Percentiles rank a stretch among this genome's conserved stretches.
Evolutionary conservation across 2,113 vertebrate genomes (phyloP).

Genomic region (Cebidichthys violaceus): DNA sequence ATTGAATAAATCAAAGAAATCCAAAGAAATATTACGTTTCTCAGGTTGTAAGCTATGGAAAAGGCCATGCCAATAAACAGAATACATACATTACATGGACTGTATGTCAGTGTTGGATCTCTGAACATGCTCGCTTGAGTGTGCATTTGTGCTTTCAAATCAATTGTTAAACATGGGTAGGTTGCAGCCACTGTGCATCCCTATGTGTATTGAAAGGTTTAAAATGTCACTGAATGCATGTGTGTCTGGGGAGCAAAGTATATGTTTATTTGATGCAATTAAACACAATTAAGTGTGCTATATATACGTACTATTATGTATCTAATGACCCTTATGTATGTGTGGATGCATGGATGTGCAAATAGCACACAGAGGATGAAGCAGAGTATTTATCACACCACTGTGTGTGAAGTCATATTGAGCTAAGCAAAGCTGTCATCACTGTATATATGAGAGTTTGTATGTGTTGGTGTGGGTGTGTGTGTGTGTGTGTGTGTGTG

Average conservation of each 20-base stretch:
- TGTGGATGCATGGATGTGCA: constrained; percentile 50
- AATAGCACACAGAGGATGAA: constrained; percentile 36
- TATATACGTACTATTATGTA: constrained; percentile 20
- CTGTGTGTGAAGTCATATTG: constrained; percentile 40
- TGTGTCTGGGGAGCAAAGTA: neutral
- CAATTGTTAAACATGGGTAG: neutral
- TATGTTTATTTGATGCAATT: constrained; percentile 26
- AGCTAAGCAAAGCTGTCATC: constrained; percentile 48
- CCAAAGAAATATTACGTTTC: neutral
- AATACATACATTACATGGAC: neutral
- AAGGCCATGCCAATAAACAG: constrained; percentile 3
- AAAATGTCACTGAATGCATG: neutral
- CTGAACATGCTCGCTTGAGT: constrained; percentile 1
- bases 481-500: constrained; percentile 6
- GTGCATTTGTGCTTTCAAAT: neutral
- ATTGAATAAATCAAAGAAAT: constrained; percentile 15
- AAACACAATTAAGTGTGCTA: constrained; percentile 30
- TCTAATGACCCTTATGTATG: constrained; percentile 36
- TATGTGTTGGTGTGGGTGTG: constrained; percentile 11
- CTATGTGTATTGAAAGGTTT: neutral
- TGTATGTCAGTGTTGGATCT: neutral
- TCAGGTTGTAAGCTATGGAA: neutral
- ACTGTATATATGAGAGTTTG: constrained; percentile 6
- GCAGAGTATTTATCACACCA: constrained; percentile 44
- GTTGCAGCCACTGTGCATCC: neutral